Percentiles rank a stretch among this genome's conserved stretches.
Conservation (phyloP, 2,888 invertebrate genomes). For the Drosophila rubida region DNA sequence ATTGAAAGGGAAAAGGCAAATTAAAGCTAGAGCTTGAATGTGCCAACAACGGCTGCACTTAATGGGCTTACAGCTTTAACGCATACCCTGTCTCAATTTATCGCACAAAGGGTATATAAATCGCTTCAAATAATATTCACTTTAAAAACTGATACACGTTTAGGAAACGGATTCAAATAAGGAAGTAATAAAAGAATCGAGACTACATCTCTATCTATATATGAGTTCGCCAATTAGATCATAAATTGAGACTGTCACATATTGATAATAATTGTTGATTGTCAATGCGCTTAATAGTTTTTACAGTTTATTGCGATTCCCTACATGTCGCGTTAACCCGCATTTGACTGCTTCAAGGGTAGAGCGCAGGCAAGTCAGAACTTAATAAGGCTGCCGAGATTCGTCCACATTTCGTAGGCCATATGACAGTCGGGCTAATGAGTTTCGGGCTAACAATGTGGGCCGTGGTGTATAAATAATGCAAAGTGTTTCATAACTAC, state of each 20-base stretch:
- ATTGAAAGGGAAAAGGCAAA: conserved; percentile 12
- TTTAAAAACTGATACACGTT: background rate
- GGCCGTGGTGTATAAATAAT: conserved; percentile 59
- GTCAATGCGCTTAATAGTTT: background rate
- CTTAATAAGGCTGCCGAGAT: background rate
- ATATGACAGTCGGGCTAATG: conserved; percentile 51
- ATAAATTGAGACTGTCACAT: background rate
- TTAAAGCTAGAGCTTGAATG: conserved; percentile 34
- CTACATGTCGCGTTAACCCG: background rate
- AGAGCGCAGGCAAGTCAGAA: background rate
- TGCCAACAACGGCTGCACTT: conserved; percentile 54
- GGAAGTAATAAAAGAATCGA: background rate
- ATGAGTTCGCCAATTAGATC: background rate
- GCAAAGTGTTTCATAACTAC: conserved; percentile 68
- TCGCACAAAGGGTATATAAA: background rate
- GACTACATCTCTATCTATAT: background rate
- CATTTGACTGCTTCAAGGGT: background rate
- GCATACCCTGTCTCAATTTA: conserved; percentile 20
- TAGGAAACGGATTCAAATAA: background rate
- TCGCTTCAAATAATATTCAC: background rate
- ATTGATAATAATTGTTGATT: background rate
- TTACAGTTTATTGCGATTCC: background rate
- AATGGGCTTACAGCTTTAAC: conserved; percentile 49
- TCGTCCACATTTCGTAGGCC: conserved; percentile 6
- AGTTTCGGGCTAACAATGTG: conserved; percentile 44